Percentiles rank a stretch among this genome's conserved stretches.
These are phyloP conservation scores for Acheta domesticus DNA, from an alignment of 2,888 invertebrate genomes.

Conservation along the genomic window DNA sequence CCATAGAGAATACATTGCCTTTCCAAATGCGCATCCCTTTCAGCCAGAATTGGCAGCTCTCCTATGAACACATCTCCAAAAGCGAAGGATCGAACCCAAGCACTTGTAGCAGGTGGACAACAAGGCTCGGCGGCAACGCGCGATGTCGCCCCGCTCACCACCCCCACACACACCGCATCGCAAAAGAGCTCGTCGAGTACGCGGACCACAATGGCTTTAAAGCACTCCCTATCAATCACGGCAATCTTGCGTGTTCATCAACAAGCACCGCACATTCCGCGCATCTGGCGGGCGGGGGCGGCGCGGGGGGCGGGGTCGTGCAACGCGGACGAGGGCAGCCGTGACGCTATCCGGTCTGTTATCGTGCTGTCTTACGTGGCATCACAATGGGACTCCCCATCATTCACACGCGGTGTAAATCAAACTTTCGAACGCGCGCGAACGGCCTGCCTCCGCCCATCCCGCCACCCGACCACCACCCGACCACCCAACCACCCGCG, in stretches of 20 bases:
- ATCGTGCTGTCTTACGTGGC: conserved; percentile 9
- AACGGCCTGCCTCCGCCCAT: neutral
- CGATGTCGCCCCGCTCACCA: neutral
- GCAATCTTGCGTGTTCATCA: conserved; percentile 10
- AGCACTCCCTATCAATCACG: neutral
- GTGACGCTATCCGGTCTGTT: neutral
- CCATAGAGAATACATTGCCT: too few species aligned
- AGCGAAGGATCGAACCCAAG: too few species aligned
- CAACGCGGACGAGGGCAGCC: neutral
- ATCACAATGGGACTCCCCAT: neutral
- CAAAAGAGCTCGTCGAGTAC: neutral
- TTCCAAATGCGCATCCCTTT: too few species aligned
- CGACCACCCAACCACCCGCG: neutral
- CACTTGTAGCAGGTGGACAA: too few species aligned
- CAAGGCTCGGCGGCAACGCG: too few species aligned
- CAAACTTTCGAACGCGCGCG: conserved; percentile 2
- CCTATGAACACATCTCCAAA: too few species aligned
- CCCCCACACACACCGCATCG: neutral
- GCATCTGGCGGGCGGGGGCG: neutral
- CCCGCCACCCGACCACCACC: neutral
- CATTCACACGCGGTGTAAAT: conserved; percentile 1
- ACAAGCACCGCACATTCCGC: conserved; percentile 5
- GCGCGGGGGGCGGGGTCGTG: neutral
- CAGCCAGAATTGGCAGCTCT: too few species aligned
- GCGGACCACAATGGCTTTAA: neutral